A percentile compares a stretch with the other conserved stretches of the same genome.
These are phyloP conservation scores for Corythoichthys intestinalis DNA, from an alignment of 2,113 vertebrate species.

Conservation along the genomic window DNA sequence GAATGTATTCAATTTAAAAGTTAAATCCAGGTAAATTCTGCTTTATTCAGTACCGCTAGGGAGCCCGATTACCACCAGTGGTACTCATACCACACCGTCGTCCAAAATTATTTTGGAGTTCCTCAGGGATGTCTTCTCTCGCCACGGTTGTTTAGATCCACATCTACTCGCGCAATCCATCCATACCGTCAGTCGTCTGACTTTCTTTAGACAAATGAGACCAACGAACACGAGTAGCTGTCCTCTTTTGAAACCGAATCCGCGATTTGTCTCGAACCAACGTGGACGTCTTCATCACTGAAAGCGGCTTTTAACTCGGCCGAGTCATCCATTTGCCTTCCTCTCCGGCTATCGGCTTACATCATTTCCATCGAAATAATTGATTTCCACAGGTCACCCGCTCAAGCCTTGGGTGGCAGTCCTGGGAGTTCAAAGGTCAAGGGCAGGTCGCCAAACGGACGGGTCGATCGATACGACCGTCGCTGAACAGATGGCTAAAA, in stretches of 20 bases:
- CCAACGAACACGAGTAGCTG: not conserved
- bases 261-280: not conserved
- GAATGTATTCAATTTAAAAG: no score
- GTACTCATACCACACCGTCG: no score
- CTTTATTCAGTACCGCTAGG: no score
- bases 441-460: constrained; percentile 5
- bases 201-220: not conserved
- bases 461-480: constrained; percentile 44
- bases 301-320: not conserved
- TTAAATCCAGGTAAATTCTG: no score
- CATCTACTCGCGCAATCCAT: not conserved
- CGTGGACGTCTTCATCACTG: not conserved
- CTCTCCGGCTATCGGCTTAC: constrained; percentile 29
- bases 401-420: constrained; percentile 3
- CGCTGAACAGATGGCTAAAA: constrained; percentile 15
- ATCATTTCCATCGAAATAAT: constrained; percentile 21
- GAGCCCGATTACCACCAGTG: no score
- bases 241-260: not conserved
- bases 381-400: constrained; percentile 36
- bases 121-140: not conserved
- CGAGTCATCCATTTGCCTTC: constrained; percentile 18
- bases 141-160: not conserved
- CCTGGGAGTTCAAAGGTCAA: constrained; percentile 37
- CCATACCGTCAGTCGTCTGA: not conserved
- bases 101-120: not conserved